A percentile compares a stretch with the other conserved stretches of the same genome.
Conservation (phyloP, 1,140 invertebrate genomes). For the Drosophila sechellia region DNA sequence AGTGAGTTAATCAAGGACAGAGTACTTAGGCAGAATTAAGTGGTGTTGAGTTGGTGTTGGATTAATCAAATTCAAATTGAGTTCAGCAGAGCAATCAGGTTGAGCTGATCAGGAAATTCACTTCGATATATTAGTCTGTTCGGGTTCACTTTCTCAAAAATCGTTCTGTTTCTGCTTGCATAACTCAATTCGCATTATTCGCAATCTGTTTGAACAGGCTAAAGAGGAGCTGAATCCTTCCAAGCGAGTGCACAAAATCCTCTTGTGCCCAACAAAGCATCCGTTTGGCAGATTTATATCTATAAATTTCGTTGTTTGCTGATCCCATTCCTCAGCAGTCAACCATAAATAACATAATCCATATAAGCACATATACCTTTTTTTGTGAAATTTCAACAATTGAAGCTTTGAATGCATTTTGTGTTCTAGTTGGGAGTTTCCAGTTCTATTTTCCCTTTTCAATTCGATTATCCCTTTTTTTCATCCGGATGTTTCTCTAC, state of each 20-base stretch:
- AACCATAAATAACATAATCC: constrained; percentile 63
- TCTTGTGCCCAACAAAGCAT: constrained; percentile 31
- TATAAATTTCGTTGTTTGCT: constrained; percentile 22
- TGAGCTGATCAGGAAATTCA: background rate
- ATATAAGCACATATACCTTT: constrained; percentile 24
- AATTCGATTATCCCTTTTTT: constrained; percentile 52
- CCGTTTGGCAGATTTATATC: constrained; percentile 24
- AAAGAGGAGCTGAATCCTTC: constrained; percentile 21
- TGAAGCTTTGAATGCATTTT: constrained; percentile 51
- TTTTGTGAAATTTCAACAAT: constrained; percentile 29
- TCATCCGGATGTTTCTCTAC: constrained; percentile 17
- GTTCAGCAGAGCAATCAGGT: background rate
- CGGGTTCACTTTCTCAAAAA: background rate
- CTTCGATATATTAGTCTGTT: background rate
- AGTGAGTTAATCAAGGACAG: too few species aligned
- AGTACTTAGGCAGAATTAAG: too few species aligned
- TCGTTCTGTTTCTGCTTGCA: background rate
- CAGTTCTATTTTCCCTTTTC: constrained; percentile 52
- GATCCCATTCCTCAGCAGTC: constrained; percentile 5
- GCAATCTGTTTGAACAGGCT: constrained; percentile 30
- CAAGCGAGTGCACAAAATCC: constrained; percentile 42
- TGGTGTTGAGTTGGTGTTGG: background rate
- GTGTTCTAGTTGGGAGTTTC: constrained; percentile 48
- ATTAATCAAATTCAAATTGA: constrained; percentile 1
- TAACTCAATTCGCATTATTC: constrained; percentile 43